These are phyloP conservation scores for Agelastica alni DNA, from an alignment of 2,888 invertebrate species.

Conservation along the genomic window DNA sequence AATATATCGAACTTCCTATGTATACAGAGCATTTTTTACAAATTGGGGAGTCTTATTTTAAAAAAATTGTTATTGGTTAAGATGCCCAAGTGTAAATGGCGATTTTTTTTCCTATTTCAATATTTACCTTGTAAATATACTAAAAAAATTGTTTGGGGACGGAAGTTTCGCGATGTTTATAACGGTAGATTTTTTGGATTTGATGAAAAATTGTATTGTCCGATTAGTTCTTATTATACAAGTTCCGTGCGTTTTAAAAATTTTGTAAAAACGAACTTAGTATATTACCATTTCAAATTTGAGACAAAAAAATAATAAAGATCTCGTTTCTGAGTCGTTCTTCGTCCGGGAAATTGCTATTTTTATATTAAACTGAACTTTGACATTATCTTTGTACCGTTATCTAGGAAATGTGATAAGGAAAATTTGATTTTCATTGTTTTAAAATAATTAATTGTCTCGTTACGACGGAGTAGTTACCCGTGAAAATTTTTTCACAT, in stretches of 20 bases:
- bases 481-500: too few species aligned
- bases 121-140: too few species aligned
- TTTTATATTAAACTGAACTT: conserved; percentile 43
- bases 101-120: too few species aligned
- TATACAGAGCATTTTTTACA: too few species aligned
- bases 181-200: conserved; percentile 4
- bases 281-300: conserved; percentile 10
- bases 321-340: conserved; percentile 11
- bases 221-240: conserved; percentile 1
- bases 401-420: conserved; percentile 54
- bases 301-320: too few species aligned
- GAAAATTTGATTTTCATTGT: conserved; percentile 41
- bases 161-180: background rate
- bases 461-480: background rate
- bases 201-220: background rate
- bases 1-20: too few species aligned
- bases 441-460: conserved; percentile 40
- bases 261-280: background rate
- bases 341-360: conserved; percentile 43
- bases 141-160: background rate
- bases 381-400: conserved; percentile 42
- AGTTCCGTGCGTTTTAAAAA: background rate
- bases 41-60: too few species aligned
- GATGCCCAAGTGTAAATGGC: too few species aligned
- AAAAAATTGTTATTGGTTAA: too few species aligned